Percentiles rank a stretch among this genome's conserved stretches.
phyloP scores from a whole-genome alignment of 2,113 vertebrate genomes.

The Centropristis striata region DNA sequence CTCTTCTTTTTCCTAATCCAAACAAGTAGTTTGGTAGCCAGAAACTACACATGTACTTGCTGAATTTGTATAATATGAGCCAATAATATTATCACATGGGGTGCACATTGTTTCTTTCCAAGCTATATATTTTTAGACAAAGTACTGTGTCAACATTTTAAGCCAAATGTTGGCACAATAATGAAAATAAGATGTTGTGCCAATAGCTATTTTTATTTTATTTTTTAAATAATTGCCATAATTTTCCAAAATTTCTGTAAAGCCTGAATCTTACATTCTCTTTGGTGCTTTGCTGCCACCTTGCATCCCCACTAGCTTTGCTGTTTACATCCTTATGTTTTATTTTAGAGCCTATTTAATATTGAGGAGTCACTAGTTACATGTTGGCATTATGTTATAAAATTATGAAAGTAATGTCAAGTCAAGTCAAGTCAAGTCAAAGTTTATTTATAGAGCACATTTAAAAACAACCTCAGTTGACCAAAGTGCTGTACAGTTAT shows the following conservation, averaged over 20 bases:
- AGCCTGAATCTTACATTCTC: neutral
- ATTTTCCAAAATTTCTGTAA: neutral
- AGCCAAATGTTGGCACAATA: neutral
- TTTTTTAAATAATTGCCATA: neutral
- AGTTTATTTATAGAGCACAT: no score
- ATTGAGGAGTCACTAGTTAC: no score
- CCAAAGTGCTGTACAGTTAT: no score
- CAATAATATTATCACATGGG: no score
- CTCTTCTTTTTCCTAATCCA: neutral
- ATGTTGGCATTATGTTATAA: no score
- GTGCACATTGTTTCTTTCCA: neutral
- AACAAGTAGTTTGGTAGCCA: neutral
- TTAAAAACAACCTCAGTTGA: no score
- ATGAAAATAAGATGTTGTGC: neutral
- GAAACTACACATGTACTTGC: neutral
- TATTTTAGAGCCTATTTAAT: slow-evolving; percentile 19
- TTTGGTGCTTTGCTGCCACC: neutral
- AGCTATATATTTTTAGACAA: neutral
- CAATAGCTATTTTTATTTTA: neutral
- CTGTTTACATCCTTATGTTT: slow-evolving; percentile 8
- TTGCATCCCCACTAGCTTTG: neutral
- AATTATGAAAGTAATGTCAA: no score
- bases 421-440: no score
- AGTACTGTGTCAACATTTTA: neutral
- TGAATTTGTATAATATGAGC: neutral